A percentile compares a stretch with the other conserved stretches of the same genome.
Evolutionary conservation across 2,113 vertebrate species (phyloP).

Genomic region (Callocephalon fimbriatum): DNA sequence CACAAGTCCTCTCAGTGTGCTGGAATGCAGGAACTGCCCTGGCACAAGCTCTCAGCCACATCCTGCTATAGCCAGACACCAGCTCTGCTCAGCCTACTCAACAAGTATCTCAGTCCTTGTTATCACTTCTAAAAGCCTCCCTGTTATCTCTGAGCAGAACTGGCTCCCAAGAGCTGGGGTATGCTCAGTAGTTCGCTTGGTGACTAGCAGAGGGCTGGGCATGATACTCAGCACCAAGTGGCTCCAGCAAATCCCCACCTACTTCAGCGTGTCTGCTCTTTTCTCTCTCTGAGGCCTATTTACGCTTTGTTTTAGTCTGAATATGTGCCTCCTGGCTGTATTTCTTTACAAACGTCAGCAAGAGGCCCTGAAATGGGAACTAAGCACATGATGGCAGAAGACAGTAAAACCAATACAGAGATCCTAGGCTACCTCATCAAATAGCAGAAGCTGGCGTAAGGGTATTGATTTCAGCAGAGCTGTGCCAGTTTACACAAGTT

Average conservation of each 20-base stretch:
- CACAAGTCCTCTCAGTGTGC: neutral
- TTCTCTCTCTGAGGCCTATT: neutral
- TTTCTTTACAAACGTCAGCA: neutral
- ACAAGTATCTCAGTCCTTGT: neutral
- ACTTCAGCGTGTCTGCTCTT: neutral
- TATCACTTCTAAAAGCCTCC: neutral
- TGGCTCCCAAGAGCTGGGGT: rapidly evolving
- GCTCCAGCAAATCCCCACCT: neutral
- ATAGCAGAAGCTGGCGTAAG: neutral
- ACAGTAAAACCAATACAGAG: constrained; percentile 11
- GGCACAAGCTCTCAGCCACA: rapidly evolving
- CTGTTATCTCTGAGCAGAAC: neutral
- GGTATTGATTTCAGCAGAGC: constrained; percentile 46
- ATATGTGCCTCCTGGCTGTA: neutral
- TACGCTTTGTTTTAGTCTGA: neutral
- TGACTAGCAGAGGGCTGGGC: neutral
- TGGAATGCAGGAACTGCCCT: neutral
- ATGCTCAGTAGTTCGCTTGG: rapidly evolving
- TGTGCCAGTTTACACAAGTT: neutral
- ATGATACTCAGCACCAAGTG: neutral
- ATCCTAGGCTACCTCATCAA: constrained; percentile 1
- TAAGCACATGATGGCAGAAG: neutral
- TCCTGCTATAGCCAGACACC: neutral
- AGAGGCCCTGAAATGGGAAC: neutral
- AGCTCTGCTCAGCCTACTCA: neutral